phyloP scores from a whole-genome alignment of 2,797 vertebrate genomes.

The Xiphorhynchus erythropygius region DNA sequence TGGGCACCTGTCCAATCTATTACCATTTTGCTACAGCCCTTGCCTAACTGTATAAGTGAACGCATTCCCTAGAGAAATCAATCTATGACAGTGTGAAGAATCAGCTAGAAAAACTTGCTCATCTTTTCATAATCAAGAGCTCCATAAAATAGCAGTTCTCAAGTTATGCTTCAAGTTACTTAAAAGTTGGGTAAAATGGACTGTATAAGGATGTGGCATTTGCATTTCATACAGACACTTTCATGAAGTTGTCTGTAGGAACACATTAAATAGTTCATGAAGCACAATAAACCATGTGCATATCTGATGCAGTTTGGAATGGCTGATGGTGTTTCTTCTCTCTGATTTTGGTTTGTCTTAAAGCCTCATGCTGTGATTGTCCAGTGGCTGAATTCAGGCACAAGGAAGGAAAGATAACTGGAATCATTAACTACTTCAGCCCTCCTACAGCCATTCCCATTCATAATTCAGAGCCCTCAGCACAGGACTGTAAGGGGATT shows the following conservation, averaged over 20 bases:
- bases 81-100: neutral
- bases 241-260: neutral
- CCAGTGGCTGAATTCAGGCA: neutral
- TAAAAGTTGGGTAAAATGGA: neutral
- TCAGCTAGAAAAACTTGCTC: slow-evolving; percentile 1
- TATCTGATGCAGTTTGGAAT: neutral
- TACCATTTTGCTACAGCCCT: neutral
- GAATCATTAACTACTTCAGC: neutral
- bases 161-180: neutral
- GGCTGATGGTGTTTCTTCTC: neutral
- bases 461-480: neutral
- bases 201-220: neutral
- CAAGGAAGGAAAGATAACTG: neutral
- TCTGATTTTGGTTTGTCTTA: neutral
- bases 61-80: neutral
- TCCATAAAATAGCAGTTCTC: neutral
- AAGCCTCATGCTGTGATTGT: neutral
- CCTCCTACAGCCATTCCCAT: neutral
- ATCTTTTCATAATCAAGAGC: neutral
- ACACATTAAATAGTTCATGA: neutral
- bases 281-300: neutral
- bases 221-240: neutral
- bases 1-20: neutral
- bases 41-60: neutral
- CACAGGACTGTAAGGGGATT: neutral